Evolutionary conservation across 2,888 invertebrate species (phyloP).

Genomic region (Chironomus tentans): DNA sequence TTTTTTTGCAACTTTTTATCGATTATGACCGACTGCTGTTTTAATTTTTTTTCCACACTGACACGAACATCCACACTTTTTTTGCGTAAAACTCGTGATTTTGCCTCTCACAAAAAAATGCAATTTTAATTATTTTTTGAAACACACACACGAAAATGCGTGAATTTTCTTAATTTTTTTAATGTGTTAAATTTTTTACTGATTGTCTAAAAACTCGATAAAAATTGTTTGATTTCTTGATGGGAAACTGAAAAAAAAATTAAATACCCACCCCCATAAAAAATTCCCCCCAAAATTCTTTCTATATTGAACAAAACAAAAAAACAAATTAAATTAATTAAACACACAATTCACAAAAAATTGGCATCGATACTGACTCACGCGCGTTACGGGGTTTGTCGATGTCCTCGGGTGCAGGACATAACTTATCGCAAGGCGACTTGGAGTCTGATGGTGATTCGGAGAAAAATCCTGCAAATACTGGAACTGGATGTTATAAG

Average conservation of each 20-base stretch:
- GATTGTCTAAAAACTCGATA: too few species aligned
- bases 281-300: neutral
- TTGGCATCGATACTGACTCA: constrained; percentile 38
- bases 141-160: neutral
- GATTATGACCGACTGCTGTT: too few species aligned
- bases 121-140: neutral
- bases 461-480: constrained; percentile 57
- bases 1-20: too few species aligned
- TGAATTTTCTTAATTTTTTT: neutral
- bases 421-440: constrained; percentile 83
- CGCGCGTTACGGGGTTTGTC: constrained; percentile 39
- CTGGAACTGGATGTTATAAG: constrained; percentile 66
- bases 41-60: too few species aligned
- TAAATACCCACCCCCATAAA: neutral
- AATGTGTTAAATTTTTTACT: too few species aligned
- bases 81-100: too few species aligned
- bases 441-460: constrained; percentile 64
- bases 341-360: constrained; percentile 31
- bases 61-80: too few species aligned
- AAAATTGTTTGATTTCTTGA: neutral
- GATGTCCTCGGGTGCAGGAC: constrained; percentile 54
- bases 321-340: constrained; percentile 26
- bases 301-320: neutral
- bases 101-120: too few species aligned
- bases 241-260: neutral